Evolutionary conservation across 2,888 invertebrate species (phyloP).

Genomic region (Zootermopsis nevadensis): DNA sequence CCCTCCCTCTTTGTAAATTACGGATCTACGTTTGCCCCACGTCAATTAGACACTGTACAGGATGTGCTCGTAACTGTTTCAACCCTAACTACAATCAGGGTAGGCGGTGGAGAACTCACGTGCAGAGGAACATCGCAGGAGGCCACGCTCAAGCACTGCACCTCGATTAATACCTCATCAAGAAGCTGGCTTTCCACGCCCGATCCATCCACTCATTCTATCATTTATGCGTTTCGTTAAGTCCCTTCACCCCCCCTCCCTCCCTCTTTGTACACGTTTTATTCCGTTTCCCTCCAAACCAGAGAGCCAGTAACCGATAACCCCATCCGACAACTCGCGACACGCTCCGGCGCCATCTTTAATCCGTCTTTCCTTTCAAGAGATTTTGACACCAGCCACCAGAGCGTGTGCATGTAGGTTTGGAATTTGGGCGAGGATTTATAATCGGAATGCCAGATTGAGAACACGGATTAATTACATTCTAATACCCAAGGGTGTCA

Average conservation of each 20-base stretch:
- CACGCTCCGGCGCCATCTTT: conserved; percentile 39
- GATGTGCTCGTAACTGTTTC: background rate
- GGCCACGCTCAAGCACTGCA: background rate
- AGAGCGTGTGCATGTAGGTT: conserved; percentile 17
- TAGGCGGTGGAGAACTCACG: too few relatives aligned
- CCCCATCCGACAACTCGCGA: conserved; percentile 20
- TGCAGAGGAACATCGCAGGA: background rate
- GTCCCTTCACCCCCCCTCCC: background rate
- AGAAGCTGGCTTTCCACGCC: conserved; percentile 14
- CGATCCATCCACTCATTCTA: conserved; percentile 2
- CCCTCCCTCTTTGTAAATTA: too few relatives aligned
- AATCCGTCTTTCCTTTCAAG: conserved; percentile 19
- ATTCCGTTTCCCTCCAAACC: conserved; percentile 12
- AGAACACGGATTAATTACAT: conserved; percentile 45
- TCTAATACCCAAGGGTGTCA: conserved; percentile 46
- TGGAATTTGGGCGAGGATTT: conserved; percentile 37
- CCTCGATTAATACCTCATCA: conserved; percentile 1
- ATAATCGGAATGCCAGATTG: conserved; percentile 44
- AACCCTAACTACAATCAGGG: background rate
- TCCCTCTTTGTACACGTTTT: background rate
- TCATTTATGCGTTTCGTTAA: conserved; percentile 34
- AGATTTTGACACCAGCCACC: conserved; percentile 18
- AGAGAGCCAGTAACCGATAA: conserved; percentile 1
- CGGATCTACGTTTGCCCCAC: too few relatives aligned
- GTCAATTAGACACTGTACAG: background rate